Evolutionary conservation across 2,113 vertebrate species (phyloP), one percentile per base, ranked within the genome.

Genomic region (Pterocles orientalis): DNA sequence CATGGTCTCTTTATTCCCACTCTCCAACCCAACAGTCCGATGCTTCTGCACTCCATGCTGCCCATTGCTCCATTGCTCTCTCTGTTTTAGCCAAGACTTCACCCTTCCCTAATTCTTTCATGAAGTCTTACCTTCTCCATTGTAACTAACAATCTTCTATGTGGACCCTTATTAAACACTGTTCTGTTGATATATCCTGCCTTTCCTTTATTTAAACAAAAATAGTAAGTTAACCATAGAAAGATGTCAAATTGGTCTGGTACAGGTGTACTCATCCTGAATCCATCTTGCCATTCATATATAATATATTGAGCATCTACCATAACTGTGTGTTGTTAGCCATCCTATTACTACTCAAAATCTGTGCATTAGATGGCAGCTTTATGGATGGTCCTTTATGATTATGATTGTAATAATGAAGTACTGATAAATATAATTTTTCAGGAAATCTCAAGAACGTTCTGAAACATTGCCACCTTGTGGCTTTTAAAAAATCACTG

Each of bases 391-490:
- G 24, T 53, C 53, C 76, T 79, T 43, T 41, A 45, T 19, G 21
- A 45, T 61, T 56, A 31, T 34, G 23, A 18, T 29, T 81, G 24
- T n/a, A 64, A 25, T 34, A 53, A 76, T 48, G 18, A 65, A 18
- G 60, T 79, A 24, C 36, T 34, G 18, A 69, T 75, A 29, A 78
- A 62, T 58, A 48, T 7, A 26, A 14, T 36, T 93, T 73, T 84
- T 48, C 68, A 80, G 20, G 90, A 88, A 62, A 34, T 66, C 54
- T 62, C n/a, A 34, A 39, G 64, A 88, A 73, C 7, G 1, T 84
- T 92, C 90, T 91, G 82, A 97, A 95, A 95, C 65, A 92, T 75
- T 93, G 94, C 92, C 92, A 97, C 54, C 94, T 95, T 68, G 86
- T 94, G 93, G 86, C 53, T 47, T 82, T n/a, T 56, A 26, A 65